These are phyloP conservation scores for Serinus canaria DNA, from an alignment of 2,113 vertebrate species.

Conservation along the genomic window DNA sequence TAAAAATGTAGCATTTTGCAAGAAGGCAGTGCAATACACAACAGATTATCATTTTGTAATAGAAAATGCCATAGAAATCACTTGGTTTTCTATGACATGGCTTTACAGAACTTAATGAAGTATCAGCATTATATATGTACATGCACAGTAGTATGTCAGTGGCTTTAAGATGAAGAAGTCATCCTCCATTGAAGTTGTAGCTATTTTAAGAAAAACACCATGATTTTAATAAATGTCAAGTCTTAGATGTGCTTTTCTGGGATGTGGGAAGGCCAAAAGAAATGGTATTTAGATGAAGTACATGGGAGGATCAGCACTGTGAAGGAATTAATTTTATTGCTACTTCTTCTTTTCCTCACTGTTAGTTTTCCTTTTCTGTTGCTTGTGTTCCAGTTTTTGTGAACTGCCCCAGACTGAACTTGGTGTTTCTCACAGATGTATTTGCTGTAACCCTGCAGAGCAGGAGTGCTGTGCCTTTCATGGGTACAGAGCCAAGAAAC, in stretches of 20 bases:
- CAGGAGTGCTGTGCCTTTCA: not conserved
- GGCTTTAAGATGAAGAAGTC: not conserved
- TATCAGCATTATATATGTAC: not conserved
- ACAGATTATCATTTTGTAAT: not conserved
- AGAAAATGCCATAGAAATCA: not conserved
- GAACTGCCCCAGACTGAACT: not conserved
- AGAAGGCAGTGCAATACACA: not conserved
- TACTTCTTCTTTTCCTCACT: not conserved
- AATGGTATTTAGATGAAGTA: not conserved
- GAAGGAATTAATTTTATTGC: not conserved
- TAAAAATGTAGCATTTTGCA: constrained; percentile 10
- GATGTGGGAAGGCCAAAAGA: not conserved
- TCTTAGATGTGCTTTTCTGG: not conserved
- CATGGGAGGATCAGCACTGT: not conserved
- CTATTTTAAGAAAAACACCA: not conserved
- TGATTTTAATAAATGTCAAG: not conserved
- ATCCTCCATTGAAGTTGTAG: not conserved
- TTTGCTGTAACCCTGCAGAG: not conserved
- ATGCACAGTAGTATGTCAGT: not conserved
- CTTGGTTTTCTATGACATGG: not conserved
- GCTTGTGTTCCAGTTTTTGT: not conserved
- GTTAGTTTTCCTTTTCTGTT: not conserved
- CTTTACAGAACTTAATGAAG: constrained; percentile 16
- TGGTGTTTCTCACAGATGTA: not conserved
- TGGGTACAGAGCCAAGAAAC: not conserved